Evolutionary conservation across 1,140 invertebrate genomes (phyloP).

Genomic region (Hermatobates lingyangjiaoensis): DNA sequence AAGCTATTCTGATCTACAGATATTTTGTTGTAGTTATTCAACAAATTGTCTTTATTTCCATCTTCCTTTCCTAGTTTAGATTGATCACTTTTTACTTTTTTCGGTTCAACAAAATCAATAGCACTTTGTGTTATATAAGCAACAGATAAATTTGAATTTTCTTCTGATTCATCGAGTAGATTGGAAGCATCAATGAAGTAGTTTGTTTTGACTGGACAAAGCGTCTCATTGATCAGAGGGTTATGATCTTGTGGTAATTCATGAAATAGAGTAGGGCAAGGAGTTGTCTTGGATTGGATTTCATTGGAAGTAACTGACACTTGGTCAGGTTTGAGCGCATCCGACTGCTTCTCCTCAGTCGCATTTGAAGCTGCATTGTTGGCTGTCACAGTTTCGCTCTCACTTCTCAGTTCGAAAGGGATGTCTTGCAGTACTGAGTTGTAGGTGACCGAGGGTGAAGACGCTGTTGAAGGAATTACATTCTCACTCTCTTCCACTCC

Average conservation of each 20-base stretch:
- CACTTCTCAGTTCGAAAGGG: no score
- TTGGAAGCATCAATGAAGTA: slow-evolving; percentile 54
- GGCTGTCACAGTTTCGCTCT: not conserved
- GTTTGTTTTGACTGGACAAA: slow-evolving; percentile 16
- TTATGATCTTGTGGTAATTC: no score
- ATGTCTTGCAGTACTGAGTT: not conserved
- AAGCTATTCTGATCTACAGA: no score
- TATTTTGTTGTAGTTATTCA: no score
- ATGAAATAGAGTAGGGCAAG: not conserved
- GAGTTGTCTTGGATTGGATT: not conserved
- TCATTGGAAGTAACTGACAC: no score
- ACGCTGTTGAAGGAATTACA: not conserved
- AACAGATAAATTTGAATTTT: not conserved
- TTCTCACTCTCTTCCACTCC: not conserved
- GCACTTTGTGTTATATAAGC: not conserved
- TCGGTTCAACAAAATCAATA: slow-evolving; percentile 1
- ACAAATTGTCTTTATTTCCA: not conserved
- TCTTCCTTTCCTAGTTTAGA: not conserved
- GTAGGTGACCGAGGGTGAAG: not conserved
- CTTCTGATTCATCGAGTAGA: slow-evolving; percentile 40
- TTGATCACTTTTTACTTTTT: not conserved
- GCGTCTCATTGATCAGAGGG: not conserved
- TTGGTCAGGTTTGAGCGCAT: no score
- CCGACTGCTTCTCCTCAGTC: no score
- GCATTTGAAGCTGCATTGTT: no score